Percentiles rank a stretch among this genome's conserved stretches.
Evolutionary conservation across 2,888 invertebrate species (phyloP).

Genomic region (Mythimna impura): DNA sequence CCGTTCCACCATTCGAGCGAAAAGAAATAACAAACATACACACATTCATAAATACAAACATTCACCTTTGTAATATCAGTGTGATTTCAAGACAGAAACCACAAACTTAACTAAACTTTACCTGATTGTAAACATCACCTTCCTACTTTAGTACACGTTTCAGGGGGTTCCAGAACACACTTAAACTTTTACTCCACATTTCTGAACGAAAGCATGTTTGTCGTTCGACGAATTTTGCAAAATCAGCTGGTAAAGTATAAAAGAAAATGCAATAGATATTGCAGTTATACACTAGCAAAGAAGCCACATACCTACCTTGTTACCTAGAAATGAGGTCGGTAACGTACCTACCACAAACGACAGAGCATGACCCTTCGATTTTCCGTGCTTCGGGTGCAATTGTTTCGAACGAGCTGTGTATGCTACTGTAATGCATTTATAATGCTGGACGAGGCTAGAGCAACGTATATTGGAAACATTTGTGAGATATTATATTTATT

Average conservation of each 20-base stretch:
- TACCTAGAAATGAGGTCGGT: background rate
- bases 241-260: slow-evolving; percentile 2
- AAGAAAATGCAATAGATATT: background rate
- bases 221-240: background rate
- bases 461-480: slow-evolving; percentile 4
- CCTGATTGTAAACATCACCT: background rate
- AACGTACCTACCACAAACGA: slow-evolving; percentile 1
- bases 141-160: slow-evolving; percentile 4
- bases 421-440: slow-evolving; percentile 31
- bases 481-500: slow-evolving; percentile 10
- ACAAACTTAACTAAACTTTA: background rate
- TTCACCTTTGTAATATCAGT: no score
- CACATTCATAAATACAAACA: no score
- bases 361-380: slow-evolving; percentile 16
- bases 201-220: background rate
- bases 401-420: slow-evolving; percentile 26
- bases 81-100: background rate
- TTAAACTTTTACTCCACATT: slow-evolving; percentile 5
- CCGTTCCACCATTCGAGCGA: no score
- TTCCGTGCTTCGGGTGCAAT: slow-evolving; percentile 26
- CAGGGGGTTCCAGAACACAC: background rate
- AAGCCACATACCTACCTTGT: background rate
- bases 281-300: background rate
- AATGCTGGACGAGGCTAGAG: slow-evolving; percentile 5
- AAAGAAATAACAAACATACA: no score